Evolutionary conservation across 2,797 vertebrate species (phyloP).

Genomic region (Lepidocolaptes lacrymiger): DNA sequence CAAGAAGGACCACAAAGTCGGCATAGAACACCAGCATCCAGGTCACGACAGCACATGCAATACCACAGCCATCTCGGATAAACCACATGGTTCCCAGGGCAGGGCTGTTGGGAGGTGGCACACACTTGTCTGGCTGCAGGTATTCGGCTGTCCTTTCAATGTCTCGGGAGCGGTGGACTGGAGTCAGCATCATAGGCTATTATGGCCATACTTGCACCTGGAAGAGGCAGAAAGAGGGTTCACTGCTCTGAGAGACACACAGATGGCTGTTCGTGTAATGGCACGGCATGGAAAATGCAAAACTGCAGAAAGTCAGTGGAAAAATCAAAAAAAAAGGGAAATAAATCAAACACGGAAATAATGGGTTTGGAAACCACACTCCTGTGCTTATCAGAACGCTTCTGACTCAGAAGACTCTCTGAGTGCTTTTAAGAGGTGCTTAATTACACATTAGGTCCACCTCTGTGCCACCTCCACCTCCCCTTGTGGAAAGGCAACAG

Average conservation of each 20-base stretch:
- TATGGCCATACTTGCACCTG: constrained; percentile 86
- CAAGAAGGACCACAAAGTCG: constrained; percentile 95
- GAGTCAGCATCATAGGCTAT: constrained; percentile 89
- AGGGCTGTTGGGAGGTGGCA: constrained; percentile 84
- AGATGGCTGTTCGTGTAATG: accelerated
- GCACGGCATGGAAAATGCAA: not conserved
- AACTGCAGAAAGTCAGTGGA: not conserved
- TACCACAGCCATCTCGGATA: constrained; percentile 95
- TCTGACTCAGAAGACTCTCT: not conserved
- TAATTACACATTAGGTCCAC: constrained; percentile 14
- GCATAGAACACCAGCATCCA: constrained; percentile 96
- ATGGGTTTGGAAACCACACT: not conserved
- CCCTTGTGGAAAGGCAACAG: not conserved
- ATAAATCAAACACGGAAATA: not conserved
- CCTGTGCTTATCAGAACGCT: not conserved
- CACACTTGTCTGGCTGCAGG: constrained; percentile 91
- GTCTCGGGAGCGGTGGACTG: constrained; percentile 89
- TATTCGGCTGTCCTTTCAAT: constrained; percentile 96
- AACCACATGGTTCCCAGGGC: constrained; percentile 92
- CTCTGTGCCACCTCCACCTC: not conserved
- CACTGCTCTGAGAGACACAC: not conserved
- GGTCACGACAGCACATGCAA: constrained; percentile 93
- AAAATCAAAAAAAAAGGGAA: not conserved
- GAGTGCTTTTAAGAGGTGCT: not conserved
- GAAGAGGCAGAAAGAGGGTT: constrained; percentile 38